Conservation (phyloP, 2,113 vertebrate genomes). For the Apodemus speciosus region DNA sequence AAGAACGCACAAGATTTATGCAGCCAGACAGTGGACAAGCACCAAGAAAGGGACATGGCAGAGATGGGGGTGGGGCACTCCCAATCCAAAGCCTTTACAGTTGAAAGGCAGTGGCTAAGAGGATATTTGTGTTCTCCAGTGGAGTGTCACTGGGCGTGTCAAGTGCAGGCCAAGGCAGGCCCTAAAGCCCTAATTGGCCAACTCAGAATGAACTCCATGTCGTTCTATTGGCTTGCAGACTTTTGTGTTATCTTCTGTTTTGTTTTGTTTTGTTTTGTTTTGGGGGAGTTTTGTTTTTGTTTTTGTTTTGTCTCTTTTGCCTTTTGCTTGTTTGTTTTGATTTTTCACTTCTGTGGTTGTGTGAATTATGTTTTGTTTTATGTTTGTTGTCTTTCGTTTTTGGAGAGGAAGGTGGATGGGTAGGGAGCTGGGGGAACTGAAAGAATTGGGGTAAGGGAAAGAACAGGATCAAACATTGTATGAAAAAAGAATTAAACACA, state of each 20-base stretch:
- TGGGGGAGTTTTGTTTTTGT: no score
- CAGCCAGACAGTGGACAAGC: not conserved
- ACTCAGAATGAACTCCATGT: not conserved
- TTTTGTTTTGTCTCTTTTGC: not conserved
- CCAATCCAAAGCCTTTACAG: not conserved
- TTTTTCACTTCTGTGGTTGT: not conserved
- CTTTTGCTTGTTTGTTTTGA: not conserved
- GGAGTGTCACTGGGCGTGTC: no score
- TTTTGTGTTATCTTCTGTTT: not conserved
- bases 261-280: no score
- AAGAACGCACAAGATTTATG: not conserved
- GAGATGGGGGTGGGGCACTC: rapidly evolving
- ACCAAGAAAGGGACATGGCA: not conserved
- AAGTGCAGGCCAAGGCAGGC: not conserved
- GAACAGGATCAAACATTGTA: not conserved
- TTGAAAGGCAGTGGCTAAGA: not conserved
- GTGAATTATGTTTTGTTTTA: not conserved
- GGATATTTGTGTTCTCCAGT: not conserved
- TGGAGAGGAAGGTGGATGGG: not conserved
- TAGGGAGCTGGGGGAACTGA: not conserved
- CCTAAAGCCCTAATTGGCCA: not conserved
- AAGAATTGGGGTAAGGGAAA: no score
- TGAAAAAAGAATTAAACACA: not conserved
- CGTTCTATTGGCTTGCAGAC: no score
- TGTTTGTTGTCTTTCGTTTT: not conserved